These are phyloP conservation scores for Gymnoscopelus microlampas DNA, from an alignment of 2,797 vertebrate species.

Conservation along the genomic window DNA sequence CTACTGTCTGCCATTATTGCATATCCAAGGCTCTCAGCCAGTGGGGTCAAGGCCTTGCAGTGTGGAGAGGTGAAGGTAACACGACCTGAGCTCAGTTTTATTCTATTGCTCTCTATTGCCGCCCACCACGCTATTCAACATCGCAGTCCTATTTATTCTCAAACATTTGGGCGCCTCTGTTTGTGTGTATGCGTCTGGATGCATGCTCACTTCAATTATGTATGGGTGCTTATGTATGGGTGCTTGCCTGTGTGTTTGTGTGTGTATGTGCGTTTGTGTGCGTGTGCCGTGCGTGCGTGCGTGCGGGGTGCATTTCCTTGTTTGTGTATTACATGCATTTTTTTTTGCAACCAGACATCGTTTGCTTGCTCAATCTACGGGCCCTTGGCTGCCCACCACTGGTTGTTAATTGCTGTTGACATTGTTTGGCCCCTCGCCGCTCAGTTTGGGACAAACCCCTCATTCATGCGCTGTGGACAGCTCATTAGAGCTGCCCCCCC, in stretches of 20 bases:
- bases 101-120: conserved; percentile 25
- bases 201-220: neutral
- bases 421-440: conserved; percentile 88
- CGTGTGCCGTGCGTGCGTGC: conserved; percentile 11
- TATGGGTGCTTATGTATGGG: conserved; percentile 29
- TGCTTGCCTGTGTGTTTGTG: neutral
- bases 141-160: conserved; percentile 54
- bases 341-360: conserved; percentile 54
- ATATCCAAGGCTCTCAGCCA: conserved; percentile 54
- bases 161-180: conserved; percentile 45
- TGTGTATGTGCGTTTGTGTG: conserved; percentile 14
- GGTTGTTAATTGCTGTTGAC: conserved; percentile 92
- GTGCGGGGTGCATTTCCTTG: neutral
- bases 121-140: conserved; percentile 33
- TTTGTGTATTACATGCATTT: conserved; percentile 13
- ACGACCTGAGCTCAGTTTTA: conserved; percentile 57
- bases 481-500: conserved; percentile 88
- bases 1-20: conserved; percentile 48
- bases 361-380: conserved; percentile 74
- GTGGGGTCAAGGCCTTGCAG: conserved; percentile 65
- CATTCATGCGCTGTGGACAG: conserved; percentile 90
- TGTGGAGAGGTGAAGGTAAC: conserved; percentile 66
- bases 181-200: conserved; percentile 15
- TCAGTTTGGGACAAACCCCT: conserved; percentile 93
- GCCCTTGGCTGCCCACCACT: conserved; percentile 77